These are phyloP conservation scores for Pachyuromys duprasi DNA, from an alignment of 2,797 vertebrate genomes.

Conservation along the genomic window DNA sequence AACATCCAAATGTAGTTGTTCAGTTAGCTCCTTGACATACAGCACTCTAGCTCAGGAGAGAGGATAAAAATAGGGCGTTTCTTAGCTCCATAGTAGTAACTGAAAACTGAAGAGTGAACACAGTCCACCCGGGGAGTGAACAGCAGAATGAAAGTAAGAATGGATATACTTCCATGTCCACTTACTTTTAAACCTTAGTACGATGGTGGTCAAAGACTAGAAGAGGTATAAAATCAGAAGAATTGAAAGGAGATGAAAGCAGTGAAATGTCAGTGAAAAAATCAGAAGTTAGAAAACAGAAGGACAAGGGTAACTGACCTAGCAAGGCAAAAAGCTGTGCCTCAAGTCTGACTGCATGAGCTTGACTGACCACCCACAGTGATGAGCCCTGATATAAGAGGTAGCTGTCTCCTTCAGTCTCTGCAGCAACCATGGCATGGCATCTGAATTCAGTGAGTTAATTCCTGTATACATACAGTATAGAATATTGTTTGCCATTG, in stretches of 20 bases:
- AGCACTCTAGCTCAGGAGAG: neutral
- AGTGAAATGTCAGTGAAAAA: neutral
- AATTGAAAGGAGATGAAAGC: neutral
- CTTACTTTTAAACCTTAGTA: neutral
- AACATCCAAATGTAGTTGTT: neutral
- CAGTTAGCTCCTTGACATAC: neutral
- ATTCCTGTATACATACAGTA: neutral
- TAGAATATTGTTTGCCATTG: neutral
- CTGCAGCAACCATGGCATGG: neutral
- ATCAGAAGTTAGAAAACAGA: neutral
- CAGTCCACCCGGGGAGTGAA: neutral
- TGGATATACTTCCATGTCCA: neutral
- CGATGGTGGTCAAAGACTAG: neutral
- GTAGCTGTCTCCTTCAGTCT: neutral
- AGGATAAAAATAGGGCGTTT: neutral
- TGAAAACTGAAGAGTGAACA: neutral
- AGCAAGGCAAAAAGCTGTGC: too few relatives aligned
- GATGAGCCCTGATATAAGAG: neutral
- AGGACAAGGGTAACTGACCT: neutral
- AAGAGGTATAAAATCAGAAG: neutral
- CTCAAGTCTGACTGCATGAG: neutral
- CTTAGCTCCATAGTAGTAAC: neutral
- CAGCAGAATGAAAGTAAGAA: neutral
- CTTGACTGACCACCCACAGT: neutral
- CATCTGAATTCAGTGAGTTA: neutral